Base-by-base conservation (phyloP, 2,113 vertebrate genomes). In the Puffinus mauretanicus region DNA sequence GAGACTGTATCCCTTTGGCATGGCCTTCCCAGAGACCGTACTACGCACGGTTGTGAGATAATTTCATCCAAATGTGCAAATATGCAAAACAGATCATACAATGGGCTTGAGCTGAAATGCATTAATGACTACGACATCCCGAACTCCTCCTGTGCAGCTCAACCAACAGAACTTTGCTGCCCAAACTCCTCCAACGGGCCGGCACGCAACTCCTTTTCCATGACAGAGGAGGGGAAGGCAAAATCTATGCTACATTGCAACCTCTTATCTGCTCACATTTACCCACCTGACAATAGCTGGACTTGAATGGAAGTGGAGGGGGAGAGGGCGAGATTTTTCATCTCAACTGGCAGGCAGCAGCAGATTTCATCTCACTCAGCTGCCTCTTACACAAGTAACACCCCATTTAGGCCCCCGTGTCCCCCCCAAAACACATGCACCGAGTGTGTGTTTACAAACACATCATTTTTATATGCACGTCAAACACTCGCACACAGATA, bases 351-450 rank as follows among this genome's bases (percentile, higher is more conserved):
- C 66, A 91, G 34, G 49, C 67, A 69, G 64, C 20, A 76, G 61
- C 29, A 76, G 80, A 82, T 93, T 77, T 88, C 86, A 93, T 86
- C 88, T 94, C 52, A 7, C 64, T 79, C 57, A 60, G 70, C 71
- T 91, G 79, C 70, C 77, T 85, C 81, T 47, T 52, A 78, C 57
- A 84, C 20, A 85, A 75, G 69, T 6, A 26, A 36, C 30, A 36
- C 5, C 40, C 69, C 19, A 26, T 24, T 15, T 2, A 21, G 86
- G 38, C 13, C 46, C 73, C 27, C 0, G 0, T 0, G 0, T 20
- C 32, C 26, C 46, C 46, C 58, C 3, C 10, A 44, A 86, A 32
- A 42, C 32, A n/a, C 44, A 66, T 0, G 1, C 42, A 64, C 8
- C 1, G 14, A 42, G 44, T 1, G 4, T 3, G 18, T 73, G 61